Base-by-base conservation (phyloP, 2,113 vertebrate species). In the Petrocephalus microphthalmus region DNA sequence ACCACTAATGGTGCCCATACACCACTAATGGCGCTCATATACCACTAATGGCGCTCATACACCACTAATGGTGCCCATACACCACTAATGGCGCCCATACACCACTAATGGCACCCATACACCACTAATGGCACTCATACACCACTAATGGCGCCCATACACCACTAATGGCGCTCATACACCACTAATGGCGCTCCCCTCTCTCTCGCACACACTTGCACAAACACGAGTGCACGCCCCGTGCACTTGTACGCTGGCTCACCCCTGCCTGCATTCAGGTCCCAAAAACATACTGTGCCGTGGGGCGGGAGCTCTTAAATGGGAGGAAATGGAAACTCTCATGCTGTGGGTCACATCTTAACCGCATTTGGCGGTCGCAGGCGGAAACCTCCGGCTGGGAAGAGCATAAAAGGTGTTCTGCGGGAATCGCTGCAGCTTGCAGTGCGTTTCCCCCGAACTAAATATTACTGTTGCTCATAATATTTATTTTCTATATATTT, bases 401-500 rank as follows among this genome's bases (percentile, higher is more conserved):
- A 52, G 51, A 29, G 33, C 84, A 85, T 33, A 85, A 85, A 54
- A 53, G 84, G 51, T 56, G 45, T 52, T 84, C 25, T 4, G 15
- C 11, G 5, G 15, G 67, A 74, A 78, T 42, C 33, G 71, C 29
- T 37, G 33, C 4, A 7, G 71, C 37, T 78, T 37, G 37, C 13
- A 78, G 17, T 15, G n/a, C n/a, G 15, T 42, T 78, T 78, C 71
- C 71, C 17, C 33, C 7, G 33, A 78, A 42, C 71, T 78, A 42
- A 78, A 78, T 78, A 78, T 42, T 78, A 42, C 71, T 78, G 71
- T 42, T 78, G 33, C 71, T 78, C 71, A 78, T 78, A 78, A 78
- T 78, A 78, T 78, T 78, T 78, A 78, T 42, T 78, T 42, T 78
- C 33, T 78, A 42, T 42, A 29, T 67, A 10, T 25, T 74, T 78